Evolutionary conservation across 2,797 vertebrate genomes (phyloP).

Genomic region (Gadopsis marmoratus): DNA sequence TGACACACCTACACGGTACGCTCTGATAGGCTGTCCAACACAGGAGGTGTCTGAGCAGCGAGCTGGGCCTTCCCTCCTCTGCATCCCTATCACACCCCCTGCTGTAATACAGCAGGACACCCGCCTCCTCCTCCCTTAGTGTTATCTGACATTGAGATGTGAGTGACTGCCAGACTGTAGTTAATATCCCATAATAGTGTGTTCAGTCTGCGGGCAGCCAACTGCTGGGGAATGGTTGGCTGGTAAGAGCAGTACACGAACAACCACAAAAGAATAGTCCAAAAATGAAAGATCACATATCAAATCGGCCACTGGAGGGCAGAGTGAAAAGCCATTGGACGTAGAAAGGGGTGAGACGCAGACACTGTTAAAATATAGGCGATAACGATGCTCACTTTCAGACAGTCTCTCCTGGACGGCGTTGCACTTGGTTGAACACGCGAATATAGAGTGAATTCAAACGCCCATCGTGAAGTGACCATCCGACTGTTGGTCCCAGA

Average conservation of each 20-base stretch:
- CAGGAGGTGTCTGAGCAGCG: slow-evolving; percentile 29
- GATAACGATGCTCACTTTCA: no score
- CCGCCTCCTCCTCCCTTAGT: slow-evolving; percentile 12
- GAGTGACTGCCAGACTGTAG: slow-evolving; percentile 38
- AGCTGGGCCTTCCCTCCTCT: slow-evolving; percentile 14
- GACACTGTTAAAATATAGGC: no score
- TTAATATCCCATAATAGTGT: slow-evolving; percentile 41
- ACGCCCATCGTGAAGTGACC: no score
- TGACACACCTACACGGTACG: slow-evolving; percentile 27
- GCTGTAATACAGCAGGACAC: slow-evolving; percentile 30
- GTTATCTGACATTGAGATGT: slow-evolving; percentile 41
- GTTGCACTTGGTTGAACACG: no score
- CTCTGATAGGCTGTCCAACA: slow-evolving; percentile 36
- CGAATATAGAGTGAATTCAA: no score
- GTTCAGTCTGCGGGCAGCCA: slow-evolving; percentile 46
- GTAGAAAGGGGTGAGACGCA: no score
- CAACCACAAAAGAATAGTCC: no score
- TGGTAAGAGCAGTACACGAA: no score
- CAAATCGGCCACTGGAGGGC: no score
- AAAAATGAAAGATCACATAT: no score
- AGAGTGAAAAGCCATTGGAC: no score
- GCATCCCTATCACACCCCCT: slow-evolving; percentile 40
- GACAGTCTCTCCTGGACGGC: background rate
- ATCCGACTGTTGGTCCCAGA: no score
- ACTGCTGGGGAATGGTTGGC: background rate